phyloP scores from a whole-genome alignment of 2,888 invertebrate genomes.

The Parnassius orleans region DNA sequence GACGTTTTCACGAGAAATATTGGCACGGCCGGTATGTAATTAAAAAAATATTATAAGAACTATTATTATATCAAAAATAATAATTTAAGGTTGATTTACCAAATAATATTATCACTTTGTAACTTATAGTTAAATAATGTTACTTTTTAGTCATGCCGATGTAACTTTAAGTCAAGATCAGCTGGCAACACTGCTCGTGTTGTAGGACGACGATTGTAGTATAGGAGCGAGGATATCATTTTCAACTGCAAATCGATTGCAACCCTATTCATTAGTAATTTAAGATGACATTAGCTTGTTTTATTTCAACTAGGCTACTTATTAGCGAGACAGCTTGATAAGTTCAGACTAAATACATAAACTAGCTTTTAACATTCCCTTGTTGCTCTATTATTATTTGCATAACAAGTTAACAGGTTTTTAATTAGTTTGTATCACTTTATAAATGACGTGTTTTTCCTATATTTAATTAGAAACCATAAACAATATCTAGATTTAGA shows the following conservation, averaged over 20 bases:
- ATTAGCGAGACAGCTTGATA: slow-evolving; percentile 33
- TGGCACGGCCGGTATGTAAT: too few species aligned
- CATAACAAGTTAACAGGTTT: slow-evolving; percentile 27
- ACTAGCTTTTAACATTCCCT: slow-evolving; percentile 39
- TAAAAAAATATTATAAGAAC: too few species aligned
- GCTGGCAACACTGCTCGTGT: slow-evolving; percentile 37
- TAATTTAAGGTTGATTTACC: too few species aligned
- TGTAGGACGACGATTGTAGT: slow-evolving; percentile 44
- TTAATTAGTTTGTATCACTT: slow-evolving; percentile 22
- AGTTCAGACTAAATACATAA: slow-evolving; percentile 44
- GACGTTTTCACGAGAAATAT: too few species aligned
- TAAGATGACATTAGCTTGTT: slow-evolving; percentile 34
- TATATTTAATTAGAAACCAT: not conserved
- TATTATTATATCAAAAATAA: too few species aligned
- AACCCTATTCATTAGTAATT: slow-evolving; percentile 28
- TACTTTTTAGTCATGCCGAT: too few species aligned
- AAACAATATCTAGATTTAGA: not conserved
- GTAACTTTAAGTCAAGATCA: too few species aligned
- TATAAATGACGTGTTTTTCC: slow-evolving; percentile 15
- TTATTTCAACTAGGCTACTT: slow-evolving; percentile 28
- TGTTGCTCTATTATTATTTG: slow-evolving; percentile 30
- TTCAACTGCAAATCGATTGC: slow-evolving; percentile 20
- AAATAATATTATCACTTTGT: too few species aligned
- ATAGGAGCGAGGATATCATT: slow-evolving; percentile 40
- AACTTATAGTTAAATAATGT: too few species aligned